phyloP scores from a whole-genome alignment of 2,797 vertebrate species.

The Sebastes itinus region DNA sequence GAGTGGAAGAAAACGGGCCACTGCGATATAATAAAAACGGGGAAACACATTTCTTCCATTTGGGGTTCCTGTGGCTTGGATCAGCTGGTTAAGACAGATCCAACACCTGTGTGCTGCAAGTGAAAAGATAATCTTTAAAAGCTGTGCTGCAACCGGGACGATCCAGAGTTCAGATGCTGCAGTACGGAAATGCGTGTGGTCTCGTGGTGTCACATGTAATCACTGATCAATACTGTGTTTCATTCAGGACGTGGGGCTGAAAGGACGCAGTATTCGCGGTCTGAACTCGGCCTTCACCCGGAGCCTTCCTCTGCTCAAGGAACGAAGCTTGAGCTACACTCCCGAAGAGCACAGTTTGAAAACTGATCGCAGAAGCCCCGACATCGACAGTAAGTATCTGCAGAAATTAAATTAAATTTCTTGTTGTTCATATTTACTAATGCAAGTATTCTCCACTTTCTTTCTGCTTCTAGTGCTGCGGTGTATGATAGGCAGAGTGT shows the following conservation, averaged over 20 bases:
- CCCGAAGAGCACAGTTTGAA: slow-evolving; percentile 73
- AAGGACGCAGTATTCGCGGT: slow-evolving; percentile 45
- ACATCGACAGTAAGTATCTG: slow-evolving; percentile 87
- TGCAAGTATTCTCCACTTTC: background rate
- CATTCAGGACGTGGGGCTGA: slow-evolving; percentile 77
- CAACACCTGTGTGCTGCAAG: slow-evolving; percentile 61
- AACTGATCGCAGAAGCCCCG: slow-evolving; percentile 84
- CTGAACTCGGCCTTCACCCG: slow-evolving; percentile 68
- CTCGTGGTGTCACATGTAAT: background rate
- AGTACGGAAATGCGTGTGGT: background rate
- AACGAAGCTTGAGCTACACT: slow-evolving; percentile 63
- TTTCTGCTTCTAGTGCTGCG: slow-evolving; percentile 85
- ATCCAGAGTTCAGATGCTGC: slow-evolving; percentile 21
- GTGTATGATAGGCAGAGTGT: slow-evolving; percentile 97
- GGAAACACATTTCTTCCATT: slow-evolving; percentile 78
- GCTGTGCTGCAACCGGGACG: background rate
- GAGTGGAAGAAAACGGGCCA: slow-evolving; percentile 64
- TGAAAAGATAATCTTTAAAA: slow-evolving; percentile 29
- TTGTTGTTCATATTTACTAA: background rate
- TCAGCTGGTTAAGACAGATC: slow-evolving; percentile 52
- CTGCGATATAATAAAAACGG: slow-evolving; percentile 65
- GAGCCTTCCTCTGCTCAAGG: slow-evolving; percentile 72
- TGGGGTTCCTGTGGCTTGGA: slow-evolving; percentile 68
- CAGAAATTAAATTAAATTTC: background rate
- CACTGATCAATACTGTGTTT: slow-evolving; percentile 34